phyloP scores from a whole-genome alignment of 2,888 invertebrate genomes.

The Phania funesta region DNA sequence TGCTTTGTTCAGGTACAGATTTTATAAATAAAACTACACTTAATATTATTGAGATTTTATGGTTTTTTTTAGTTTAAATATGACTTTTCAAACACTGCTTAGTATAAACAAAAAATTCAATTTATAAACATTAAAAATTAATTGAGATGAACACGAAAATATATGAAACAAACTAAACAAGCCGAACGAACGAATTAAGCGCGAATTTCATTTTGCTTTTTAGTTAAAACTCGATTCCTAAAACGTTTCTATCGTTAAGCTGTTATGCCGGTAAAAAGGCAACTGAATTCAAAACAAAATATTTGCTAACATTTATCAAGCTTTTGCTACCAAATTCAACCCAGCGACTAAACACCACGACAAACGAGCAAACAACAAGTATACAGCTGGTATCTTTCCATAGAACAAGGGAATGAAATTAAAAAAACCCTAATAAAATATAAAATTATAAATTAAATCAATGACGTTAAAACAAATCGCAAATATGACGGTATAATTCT shows the following conservation, averaged over 20 bases:
- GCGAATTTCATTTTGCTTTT: conserved; percentile 41
- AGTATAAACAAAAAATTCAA: background rate
- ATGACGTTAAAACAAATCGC: conserved; percentile 57
- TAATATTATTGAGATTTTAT: background rate
- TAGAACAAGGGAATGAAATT: background rate
- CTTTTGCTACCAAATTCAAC: conserved; percentile 37
- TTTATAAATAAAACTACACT: background rate
- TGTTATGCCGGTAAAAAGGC: conserved; percentile 59
- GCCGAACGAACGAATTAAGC: background rate
- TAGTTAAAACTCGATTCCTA: background rate
- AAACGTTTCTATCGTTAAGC: conserved; percentile 13
- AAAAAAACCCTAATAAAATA: conserved; percentile 59
- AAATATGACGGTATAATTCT: conserved; percentile 46
- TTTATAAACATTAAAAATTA: background rate
- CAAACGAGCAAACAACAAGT: conserved; percentile 6
- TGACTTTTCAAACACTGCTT: background rate
- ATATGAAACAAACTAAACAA: background rate
- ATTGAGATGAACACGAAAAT: background rate
- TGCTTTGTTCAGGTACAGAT: background rate
- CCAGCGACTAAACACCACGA: background rate
- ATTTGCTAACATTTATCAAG: conserved; percentile 62
- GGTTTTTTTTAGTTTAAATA: background rate
- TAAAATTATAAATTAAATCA: conserved; percentile 41
- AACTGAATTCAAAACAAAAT: conserved; percentile 56
- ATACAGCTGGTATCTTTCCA: conserved; percentile 11